These are phyloP conservation scores for Cardinalis cardinalis DNA, from an alignment of 2,113 vertebrate species.

Conservation along the genomic window DNA sequence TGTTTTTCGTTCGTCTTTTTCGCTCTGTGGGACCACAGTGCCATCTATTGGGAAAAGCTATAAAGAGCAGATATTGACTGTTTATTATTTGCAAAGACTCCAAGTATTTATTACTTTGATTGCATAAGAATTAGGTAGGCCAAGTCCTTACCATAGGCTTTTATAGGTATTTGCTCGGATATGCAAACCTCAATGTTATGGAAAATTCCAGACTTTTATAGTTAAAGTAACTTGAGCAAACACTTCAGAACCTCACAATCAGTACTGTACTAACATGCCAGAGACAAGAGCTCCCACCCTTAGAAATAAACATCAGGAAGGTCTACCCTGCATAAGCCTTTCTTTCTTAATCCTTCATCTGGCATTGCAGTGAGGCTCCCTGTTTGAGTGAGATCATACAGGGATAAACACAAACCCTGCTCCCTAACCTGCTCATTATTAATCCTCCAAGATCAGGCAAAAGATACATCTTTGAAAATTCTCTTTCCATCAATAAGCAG, in stretches of 20 bases:
- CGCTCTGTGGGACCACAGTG: background rate
- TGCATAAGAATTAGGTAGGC: background rate
- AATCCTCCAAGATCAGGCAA: background rate
- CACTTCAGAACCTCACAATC: background rate
- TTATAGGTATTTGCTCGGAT: background rate
- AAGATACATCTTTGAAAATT: background rate
- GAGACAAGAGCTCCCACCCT: background rate
- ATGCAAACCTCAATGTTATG: background rate
- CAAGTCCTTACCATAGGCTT: background rate
- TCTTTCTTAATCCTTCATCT: background rate
- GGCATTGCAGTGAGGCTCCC: background rate
- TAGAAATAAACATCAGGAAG: background rate
- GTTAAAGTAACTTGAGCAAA: background rate
- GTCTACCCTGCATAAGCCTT: rapidly evolving
- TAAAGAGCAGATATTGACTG: background rate
- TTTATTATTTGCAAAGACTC: background rate
- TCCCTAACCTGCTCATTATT: background rate
- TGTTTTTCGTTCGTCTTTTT: background rate
- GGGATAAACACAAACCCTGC: background rate
- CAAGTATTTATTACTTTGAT: background rate
- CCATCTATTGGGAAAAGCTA: constrained; percentile 42
- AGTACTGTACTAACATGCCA: background rate
- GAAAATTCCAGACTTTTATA: background rate
- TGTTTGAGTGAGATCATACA: background rate
- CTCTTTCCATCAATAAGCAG: background rate